phyloP scores from a whole-genome alignment of 1,140 invertebrate species.

The Colletes gigas region DNA sequence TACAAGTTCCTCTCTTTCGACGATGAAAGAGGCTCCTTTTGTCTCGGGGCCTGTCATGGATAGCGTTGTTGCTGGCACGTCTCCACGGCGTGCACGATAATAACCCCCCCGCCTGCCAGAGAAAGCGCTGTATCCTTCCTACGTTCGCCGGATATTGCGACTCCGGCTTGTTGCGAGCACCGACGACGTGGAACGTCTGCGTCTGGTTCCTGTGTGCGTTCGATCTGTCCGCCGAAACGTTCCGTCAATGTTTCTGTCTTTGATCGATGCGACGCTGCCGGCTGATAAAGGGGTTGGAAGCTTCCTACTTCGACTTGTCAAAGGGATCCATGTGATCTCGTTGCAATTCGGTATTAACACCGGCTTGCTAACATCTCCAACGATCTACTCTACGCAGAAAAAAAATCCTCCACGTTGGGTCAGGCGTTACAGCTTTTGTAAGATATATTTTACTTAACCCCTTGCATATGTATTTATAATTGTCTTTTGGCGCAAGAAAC shows the following conservation, averaged over 20 bases:
- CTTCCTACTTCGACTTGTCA: conserved; percentile 53
- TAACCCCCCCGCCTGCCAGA: conserved; percentile 55
- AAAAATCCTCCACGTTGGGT: too few relatives aligned
- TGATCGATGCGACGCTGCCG: conserved; percentile 50
- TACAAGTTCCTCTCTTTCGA: conserved; percentile 33
- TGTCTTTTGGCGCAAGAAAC: too few relatives aligned
- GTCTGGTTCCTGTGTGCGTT: not conserved
- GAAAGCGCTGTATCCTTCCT: conserved; percentile 51
- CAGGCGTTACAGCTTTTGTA: too few relatives aligned
- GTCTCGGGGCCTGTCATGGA: conserved; percentile 52
- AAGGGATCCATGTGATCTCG: conserved; percentile 41
- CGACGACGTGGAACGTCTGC: conserved; percentile 5
- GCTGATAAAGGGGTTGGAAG: conserved; percentile 37
- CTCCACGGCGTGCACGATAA: conserved; percentile 56
- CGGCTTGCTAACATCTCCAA: conserved; percentile 12
- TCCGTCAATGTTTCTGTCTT: conserved; percentile 52
- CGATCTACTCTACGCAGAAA: too few relatives aligned
- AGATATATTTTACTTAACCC: too few relatives aligned
- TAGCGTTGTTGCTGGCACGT: conserved; percentile 51
- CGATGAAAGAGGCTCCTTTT: conserved; percentile 47
- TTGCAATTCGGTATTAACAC: conserved; percentile 30
- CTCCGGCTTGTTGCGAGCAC: conserved; percentile 47
- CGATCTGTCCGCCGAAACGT: conserved; percentile 47
- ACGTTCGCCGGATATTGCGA: conserved; percentile 63
- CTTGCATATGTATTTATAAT: too few relatives aligned